Base-by-base conservation (phyloP, 2,888 invertebrate species). In the Drosophila dives region DNA sequence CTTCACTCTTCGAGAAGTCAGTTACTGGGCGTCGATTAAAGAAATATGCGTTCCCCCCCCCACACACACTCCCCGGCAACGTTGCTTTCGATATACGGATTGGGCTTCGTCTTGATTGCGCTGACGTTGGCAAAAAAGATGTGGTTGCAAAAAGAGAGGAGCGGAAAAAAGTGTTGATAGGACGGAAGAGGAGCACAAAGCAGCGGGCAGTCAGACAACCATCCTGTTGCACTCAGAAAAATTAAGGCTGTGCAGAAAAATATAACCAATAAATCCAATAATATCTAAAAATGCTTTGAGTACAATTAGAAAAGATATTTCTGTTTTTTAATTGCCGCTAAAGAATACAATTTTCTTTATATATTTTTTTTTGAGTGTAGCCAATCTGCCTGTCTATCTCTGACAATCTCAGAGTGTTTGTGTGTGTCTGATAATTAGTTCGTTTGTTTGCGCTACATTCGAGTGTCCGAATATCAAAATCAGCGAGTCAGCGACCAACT, bases 1-100 rank as follows among this genome's bases (percentile, higher is more conserved):
- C 34, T 42, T 29, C 20, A 23, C 34, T 17, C 38, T 42, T 42
- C 59, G 48, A 42, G 54, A 77, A 74, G 73, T 80, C 80, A 68
- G 82, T 81, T 70, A 53, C 80, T 60, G 73, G 67, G 75, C 88
- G 90, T 86, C 90, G 88, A 88, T 88, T 88, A 88, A 88, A 80
- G 86, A 85, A 86, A 86, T 84, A 87, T 89, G 87, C 80, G 89
- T 73, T 75, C 75, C 68, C 64, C 29, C 75, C 78, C 73, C n/a
- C n/a, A n/a, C n/a, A n/a, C n/a, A n/a, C n/a, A n/a, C n/a, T n/a
- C n/a, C n/a, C 68, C 61, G 42, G 53, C 50, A 42, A 48, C 42
- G 54, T 23, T 26, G 50, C 45, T 48, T 42, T 66, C 53, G 64
- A 55, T 63, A 55, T 66, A 50, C 48, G 59, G 64, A 70, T 73